phyloP scores from a whole-genome alignment of 2,888 invertebrate genomes.

The Leistus spinibarbis region DNA sequence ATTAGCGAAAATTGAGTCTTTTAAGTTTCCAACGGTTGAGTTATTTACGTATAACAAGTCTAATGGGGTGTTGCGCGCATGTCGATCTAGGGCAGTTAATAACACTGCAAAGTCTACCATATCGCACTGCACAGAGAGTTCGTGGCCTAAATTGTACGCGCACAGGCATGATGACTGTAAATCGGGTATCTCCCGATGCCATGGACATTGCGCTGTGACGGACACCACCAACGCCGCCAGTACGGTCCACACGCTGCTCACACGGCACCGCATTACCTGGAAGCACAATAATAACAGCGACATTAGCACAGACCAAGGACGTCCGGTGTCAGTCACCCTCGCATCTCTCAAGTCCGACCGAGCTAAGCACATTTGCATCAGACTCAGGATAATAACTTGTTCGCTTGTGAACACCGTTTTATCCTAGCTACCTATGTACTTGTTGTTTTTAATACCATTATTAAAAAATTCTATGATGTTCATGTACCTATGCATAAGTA shows the following conservation, averaged over 20 bases:
- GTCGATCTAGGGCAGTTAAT: conserved; percentile 73
- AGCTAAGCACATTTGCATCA: neutral
- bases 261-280: conserved; percentile 53
- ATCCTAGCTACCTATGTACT: neutral
- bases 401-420: neutral
- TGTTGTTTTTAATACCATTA: neutral
- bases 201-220: conserved; percentile 77
- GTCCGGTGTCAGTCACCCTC: conserved; percentile 23
- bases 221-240: conserved; percentile 42
- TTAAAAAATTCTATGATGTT: neutral
- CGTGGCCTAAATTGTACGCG: conserved; percentile 82
- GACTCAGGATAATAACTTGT: neutral
- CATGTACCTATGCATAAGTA: neutral
- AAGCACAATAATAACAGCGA: neutral
- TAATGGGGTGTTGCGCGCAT: conserved; percentile 70
- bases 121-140: conserved; percentile 89
- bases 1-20: conserved; percentile 70
- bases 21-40: conserved; percentile 74
- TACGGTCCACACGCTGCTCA: conserved; percentile 46
- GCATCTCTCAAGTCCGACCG: neutral
- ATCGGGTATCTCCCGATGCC: conserved; percentile 76
- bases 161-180: conserved; percentile 86
- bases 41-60: conserved; percentile 90
- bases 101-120: conserved; percentile 81
- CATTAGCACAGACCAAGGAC: conserved; percentile 17